Evolutionary conservation across 2,113 vertebrate genomes (phyloP).

Genomic region (Limnothrissa miodon): DNA sequence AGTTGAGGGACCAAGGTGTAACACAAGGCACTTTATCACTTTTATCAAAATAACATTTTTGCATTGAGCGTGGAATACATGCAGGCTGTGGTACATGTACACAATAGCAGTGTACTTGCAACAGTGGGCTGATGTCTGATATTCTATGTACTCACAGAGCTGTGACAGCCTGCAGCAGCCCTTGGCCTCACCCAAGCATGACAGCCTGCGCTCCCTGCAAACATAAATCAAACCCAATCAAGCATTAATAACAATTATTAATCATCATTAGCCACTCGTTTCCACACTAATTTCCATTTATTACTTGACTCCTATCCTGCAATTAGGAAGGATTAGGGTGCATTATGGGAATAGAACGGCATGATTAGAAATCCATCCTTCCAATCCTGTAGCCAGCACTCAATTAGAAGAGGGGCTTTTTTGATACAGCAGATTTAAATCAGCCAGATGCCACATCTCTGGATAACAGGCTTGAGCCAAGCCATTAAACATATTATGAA

Average conservation of each 20-base stretch:
- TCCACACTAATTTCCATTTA: conserved; percentile 26
- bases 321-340: conserved; percentile 33
- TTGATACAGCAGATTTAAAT: background rate
- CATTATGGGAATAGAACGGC: conserved; percentile 18
- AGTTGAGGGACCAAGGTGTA: too few species aligned
- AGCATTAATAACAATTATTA: conserved; percentile 32
- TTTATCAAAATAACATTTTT: too few species aligned
- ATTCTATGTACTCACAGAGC: background rate
- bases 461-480: too few species aligned
- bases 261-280: conserved; percentile 25
- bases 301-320: conserved; percentile 8
- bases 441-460: background rate
- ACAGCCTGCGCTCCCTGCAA: background rate
- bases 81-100: too few species aligned
- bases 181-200: background rate
- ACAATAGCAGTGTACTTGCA: too few species aligned
- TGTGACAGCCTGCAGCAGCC: background rate
- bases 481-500: too few species aligned
- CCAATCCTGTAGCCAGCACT: background rate
- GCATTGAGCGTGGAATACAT: too few species aligned
- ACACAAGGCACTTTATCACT: too few species aligned
- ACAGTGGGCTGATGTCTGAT: background rate
- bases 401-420: background rate
- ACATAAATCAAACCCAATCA: background rate
- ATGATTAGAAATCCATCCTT: background rate